phyloP scores from a whole-genome alignment of 2,888 invertebrate genomes.

The Hirtodrosophila confusa region DNA sequence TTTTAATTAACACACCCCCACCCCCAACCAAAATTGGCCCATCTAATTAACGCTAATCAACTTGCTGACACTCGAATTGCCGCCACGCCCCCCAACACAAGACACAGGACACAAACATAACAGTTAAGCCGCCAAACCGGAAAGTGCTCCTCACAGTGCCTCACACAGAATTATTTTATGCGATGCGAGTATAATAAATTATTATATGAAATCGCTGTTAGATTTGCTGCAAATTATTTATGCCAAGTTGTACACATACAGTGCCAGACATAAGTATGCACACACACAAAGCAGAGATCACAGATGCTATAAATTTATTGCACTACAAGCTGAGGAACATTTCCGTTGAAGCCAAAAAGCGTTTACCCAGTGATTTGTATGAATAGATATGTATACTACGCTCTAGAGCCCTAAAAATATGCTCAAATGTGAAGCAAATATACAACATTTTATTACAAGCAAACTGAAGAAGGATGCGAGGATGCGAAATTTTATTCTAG shows the following conservation, averaged over 20 bases:
- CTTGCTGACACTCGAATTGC: slow-evolving; percentile 57
- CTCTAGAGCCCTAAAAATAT: slow-evolving; percentile 38
- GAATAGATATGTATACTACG: slow-evolving; percentile 10
- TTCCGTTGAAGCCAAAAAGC: slow-evolving; percentile 52
- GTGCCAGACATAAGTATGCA: not conserved
- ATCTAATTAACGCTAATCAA: slow-evolving; percentile 71
- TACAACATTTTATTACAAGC: slow-evolving; percentile 55
- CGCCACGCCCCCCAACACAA: slow-evolving; percentile 5
- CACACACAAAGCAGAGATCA: slow-evolving; percentile 27
- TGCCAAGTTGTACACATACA: slow-evolving; percentile 39
- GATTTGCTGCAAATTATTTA: slow-evolving; percentile 67
- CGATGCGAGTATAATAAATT: slow-evolving; percentile 56
- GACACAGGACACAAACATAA: slow-evolving; percentile 19
- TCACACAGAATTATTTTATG: slow-evolving; percentile 38
- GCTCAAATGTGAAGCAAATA: slow-evolving; percentile 42
- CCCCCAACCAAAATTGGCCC: slow-evolving; percentile 16
- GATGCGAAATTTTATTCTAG: slow-evolving; percentile 18
- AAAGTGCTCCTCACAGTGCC: slow-evolving; percentile 2
- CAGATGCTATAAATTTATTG: slow-evolving; percentile 60
- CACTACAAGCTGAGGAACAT: slow-evolving; percentile 49
- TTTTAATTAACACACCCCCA: slow-evolving; percentile 46
- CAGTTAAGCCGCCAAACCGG: slow-evolving; percentile 25
- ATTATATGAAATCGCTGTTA: slow-evolving; percentile 63
- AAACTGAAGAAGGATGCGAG: slow-evolving; percentile 31
- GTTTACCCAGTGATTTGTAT: slow-evolving; percentile 57